A percentile compares a stretch with the other conserved stretches of the same genome.
Conservation (phyloP, 2,888 invertebrate genomes). For the Tetheella fluctuosa region DNA sequence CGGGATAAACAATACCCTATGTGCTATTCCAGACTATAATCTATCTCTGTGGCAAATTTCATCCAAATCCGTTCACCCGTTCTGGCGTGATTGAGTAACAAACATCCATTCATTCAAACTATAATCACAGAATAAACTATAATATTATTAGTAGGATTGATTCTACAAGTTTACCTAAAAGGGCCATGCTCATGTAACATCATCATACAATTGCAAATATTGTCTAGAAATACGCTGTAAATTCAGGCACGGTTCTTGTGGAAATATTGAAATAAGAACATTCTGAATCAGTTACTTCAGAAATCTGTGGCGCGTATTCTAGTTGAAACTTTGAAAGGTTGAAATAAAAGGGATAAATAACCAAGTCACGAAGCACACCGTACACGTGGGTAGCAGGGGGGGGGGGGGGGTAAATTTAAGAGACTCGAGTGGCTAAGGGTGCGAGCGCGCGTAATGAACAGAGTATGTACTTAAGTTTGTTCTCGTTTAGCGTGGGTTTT, state of each 20-base stretch:
- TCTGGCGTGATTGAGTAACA: too few species aligned
- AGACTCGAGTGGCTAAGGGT: constrained; percentile 3
- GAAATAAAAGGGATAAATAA: constrained; percentile 5
- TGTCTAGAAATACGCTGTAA: neutral
- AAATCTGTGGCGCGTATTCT: neutral
- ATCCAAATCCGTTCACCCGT: too few species aligned
- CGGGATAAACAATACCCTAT: too few species aligned
- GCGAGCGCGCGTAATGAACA: constrained; percentile 4
- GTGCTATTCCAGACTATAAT: too few species aligned
- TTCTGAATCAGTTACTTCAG: neutral
- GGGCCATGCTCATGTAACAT: too few species aligned
- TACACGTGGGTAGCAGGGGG: neutral
- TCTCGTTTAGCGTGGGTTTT: neutral
- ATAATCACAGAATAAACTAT: too few species aligned
- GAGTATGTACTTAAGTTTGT: constrained; percentile 8
- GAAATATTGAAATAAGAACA: neutral
- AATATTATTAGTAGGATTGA: too few species aligned
- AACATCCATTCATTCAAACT: too few species aligned
- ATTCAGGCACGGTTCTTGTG: neutral
- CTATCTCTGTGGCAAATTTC: too few species aligned
- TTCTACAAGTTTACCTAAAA: too few species aligned
- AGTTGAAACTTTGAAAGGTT: neutral
- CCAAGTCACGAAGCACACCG: neutral
- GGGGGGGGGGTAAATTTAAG: neutral
- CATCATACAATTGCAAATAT: neutral